phyloP scores from a whole-genome alignment of 2,797 vertebrate genomes.

The Chiloscyllium punctatum region DNA sequence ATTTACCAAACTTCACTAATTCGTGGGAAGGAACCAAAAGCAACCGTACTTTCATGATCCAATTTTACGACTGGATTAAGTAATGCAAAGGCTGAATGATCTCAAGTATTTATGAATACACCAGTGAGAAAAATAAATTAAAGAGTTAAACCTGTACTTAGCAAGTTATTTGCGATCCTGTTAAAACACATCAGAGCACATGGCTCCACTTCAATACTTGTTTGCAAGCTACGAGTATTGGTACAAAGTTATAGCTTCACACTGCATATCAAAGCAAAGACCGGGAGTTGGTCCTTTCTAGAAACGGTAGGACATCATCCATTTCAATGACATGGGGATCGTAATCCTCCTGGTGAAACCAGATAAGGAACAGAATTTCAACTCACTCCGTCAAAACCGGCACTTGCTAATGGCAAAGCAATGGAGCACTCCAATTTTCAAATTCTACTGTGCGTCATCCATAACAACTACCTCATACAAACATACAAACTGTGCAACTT shows the following conservation, averaged over 20 bases:
- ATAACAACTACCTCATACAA: neutral
- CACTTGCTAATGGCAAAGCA: neutral
- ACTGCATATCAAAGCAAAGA: neutral
- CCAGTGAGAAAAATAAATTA: neutral
- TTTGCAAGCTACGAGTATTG: too few species aligned
- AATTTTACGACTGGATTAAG: neutral
- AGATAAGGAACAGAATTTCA: slow-evolving; percentile 25
- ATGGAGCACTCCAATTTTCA: neutral
- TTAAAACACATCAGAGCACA: neutral
- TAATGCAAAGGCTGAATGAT: neutral
- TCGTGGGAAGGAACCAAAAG: neutral
- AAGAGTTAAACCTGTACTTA: neutral
- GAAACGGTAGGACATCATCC: neutral
- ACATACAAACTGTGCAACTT: neutral
- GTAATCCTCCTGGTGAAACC: slow-evolving; percentile 8
- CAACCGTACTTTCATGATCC: neutral
- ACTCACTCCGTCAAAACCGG: neutral
- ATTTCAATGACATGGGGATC: neutral
- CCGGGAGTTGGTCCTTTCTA: neutral
- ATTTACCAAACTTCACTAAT: neutral
- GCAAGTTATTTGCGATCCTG: neutral
- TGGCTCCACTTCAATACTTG: neutral
- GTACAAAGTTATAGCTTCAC: neutral
- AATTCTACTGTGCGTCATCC: neutral
- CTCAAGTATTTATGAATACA: neutral